phyloP scores from a whole-genome alignment of 2,797 vertebrate genomes.

The Brachyrhaphis roseni region DNA sequence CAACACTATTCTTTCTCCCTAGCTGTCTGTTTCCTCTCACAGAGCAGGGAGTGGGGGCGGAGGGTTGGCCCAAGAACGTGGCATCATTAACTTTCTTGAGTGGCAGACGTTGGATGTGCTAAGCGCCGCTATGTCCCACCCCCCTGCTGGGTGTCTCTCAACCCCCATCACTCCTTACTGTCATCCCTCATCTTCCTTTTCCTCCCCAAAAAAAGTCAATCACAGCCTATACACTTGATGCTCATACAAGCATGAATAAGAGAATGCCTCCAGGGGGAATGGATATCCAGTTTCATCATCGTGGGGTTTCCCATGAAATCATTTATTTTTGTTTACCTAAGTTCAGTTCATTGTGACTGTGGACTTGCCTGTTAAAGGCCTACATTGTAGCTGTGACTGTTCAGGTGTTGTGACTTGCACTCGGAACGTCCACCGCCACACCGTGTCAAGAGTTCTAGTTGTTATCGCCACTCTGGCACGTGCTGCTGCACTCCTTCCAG shows the following conservation, averaged over 20 bases:
- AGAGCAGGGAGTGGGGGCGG: conserved; percentile 61
- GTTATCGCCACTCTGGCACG: conserved; percentile 59
- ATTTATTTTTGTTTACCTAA: conserved; percentile 10
- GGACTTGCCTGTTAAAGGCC: background rate
- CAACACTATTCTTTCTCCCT: conserved; percentile 26
- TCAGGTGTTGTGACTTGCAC: conserved; percentile 17
- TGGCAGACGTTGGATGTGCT: conserved; percentile 85
- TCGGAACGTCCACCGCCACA: conserved; percentile 19
- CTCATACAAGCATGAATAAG: conserved; percentile 60
- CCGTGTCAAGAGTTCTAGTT: conserved; percentile 43
- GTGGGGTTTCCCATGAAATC: conserved; percentile 6
- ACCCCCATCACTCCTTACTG: conserved; percentile 72
- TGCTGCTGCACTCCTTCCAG: conserved; percentile 65
- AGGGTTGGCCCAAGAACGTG: conserved; percentile 67
- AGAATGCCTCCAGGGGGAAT: conserved; percentile 23
- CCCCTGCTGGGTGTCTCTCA: conserved; percentile 79
- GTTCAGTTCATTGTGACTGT: conserved; percentile 6
- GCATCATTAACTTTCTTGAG: conserved; percentile 85
- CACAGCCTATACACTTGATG: conserved; percentile 62
- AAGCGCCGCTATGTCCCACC: conserved; percentile 77
- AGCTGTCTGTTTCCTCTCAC: conserved; percentile 49
- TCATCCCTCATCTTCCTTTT: conserved; percentile 50
- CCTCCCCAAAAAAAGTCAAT: conserved; percentile 42
- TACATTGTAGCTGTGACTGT: conserved; percentile 6
- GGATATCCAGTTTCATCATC: conserved; percentile 22